Conservation (phyloP, 2,888 invertebrate genomes). For the Sepioteuthis lessoniana region DNA sequence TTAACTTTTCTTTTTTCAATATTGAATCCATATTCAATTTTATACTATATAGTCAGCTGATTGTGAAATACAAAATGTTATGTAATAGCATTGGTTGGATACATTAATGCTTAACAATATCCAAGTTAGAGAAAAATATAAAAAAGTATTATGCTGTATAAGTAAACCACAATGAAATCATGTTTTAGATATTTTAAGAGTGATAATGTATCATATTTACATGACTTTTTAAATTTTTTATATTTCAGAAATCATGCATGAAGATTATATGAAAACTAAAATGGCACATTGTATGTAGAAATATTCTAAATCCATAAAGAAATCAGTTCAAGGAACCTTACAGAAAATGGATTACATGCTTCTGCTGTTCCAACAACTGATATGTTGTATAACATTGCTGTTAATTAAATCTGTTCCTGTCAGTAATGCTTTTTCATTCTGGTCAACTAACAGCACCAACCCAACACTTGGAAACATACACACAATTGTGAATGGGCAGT, state of each 20-base stretch:
- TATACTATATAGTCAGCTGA: background rate
- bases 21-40: background rate
- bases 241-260: constrained; percentile 1
- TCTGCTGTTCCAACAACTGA: background rate
- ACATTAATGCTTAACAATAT: background rate
- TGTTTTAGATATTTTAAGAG: background rate
- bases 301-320: background rate
- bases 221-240: background rate
- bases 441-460: background rate
- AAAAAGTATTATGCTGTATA: background rate
- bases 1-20: background rate
- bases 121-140: background rate
- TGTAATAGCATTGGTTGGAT: background rate
- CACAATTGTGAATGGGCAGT: background rate
- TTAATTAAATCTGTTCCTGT: background rate
- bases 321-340: background rate
- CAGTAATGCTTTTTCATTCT: background rate
- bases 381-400: background rate
- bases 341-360: background rate
- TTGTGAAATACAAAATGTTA: background rate
- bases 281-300: background rate
- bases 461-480: background rate
- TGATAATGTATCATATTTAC: background rate
- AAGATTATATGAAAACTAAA: background rate
- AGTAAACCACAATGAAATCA: background rate